Percentiles rank a stretch among this genome's conserved stretches.
phyloP scores from a whole-genome alignment of 2,797 vertebrate species.

The Florisuga fusca region DNA sequence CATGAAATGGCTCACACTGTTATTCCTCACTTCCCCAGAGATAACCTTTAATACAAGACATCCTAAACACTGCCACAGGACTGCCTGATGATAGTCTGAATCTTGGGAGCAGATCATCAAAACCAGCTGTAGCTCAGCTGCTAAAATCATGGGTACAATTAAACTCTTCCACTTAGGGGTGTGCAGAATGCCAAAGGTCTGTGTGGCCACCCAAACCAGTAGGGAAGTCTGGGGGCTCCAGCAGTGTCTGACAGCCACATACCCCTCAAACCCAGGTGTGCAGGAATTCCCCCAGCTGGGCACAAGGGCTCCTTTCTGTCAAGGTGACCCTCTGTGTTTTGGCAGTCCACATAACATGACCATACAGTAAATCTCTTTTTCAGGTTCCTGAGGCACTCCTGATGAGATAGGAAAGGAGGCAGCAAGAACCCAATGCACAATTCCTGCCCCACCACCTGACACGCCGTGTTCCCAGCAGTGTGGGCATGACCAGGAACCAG shows the following conservation, averaged over 20 bases:
- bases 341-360: background rate
- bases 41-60: slow-evolving; percentile 16
- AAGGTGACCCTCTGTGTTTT: fast-evolving
- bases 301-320: background rate
- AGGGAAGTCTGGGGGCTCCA: background rate
- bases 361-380: background rate
- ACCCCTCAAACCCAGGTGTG: fast-evolving
- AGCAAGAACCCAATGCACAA: background rate
- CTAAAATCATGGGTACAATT: background rate
- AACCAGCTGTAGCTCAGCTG: background rate
- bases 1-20: background rate
- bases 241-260: background rate
- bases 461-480: fast-evolving
- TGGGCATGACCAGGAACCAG: background rate
- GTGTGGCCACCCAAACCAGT: background rate
- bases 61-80: background rate
- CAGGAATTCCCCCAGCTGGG: background rate
- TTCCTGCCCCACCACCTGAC: background rate
- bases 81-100: background rate
- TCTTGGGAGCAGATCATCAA: background rate
- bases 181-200: background rate
- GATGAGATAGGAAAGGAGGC: background rate
- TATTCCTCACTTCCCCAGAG: slow-evolving; percentile 43
- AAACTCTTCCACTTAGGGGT: background rate
- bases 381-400: background rate